A percentile compares a stretch with the other conserved stretches of the same genome.
Conservation (phyloP, 2,888 invertebrate species). For the Mimas tiliae region DNA sequence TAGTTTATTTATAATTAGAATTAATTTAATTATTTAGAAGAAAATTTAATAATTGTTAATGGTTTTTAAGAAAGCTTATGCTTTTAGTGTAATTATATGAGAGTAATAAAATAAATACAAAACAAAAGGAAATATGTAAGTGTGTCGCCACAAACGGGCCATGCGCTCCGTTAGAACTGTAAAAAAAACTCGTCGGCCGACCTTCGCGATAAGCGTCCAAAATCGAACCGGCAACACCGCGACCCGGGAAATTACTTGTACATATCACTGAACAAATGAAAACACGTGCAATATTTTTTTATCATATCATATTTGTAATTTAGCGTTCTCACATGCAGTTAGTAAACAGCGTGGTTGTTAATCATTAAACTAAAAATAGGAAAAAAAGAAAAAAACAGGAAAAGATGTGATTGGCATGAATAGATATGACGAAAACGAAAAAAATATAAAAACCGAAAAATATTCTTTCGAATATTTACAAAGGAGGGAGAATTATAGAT, state of each 20-base stretch:
- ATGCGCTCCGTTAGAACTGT: conserved; percentile 80
- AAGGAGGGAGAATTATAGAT: conserved; percentile 52
- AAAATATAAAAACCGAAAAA: conserved; percentile 44
- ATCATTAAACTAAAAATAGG: conserved; percentile 40
- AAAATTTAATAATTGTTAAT: background rate
- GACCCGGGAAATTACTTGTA: conserved; percentile 56
- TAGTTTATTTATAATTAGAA: conserved; percentile 8
- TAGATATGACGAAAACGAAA: conserved; percentile 57
- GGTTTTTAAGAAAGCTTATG: background rate
- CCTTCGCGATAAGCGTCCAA: conserved; percentile 76
- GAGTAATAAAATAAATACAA: conserved; percentile 29
- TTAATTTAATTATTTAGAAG: background rate
- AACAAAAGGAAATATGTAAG: conserved; percentile 56
- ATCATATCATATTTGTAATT: too few relatives aligned
- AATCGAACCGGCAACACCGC: conserved; percentile 54
- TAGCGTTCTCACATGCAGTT: conserved; percentile 60
- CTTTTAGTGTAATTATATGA: conserved; percentile 3
- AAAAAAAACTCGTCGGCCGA: conserved; percentile 77
- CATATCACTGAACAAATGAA: conserved; percentile 42
- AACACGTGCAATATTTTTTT: conserved; percentile 27
- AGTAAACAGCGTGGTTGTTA: conserved; percentile 58
- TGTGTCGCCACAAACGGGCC: conserved; percentile 53
- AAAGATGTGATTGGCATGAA: conserved; percentile 82
- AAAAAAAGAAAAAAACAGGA: conserved; percentile 55
- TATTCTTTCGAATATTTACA: conserved; percentile 74